A percentile compares a stretch with the other conserved stretches of the same genome.
Evolutionary conservation across 2,797 vertebrate species (phyloP).

Genomic region (Labeo calbasu): DNA sequence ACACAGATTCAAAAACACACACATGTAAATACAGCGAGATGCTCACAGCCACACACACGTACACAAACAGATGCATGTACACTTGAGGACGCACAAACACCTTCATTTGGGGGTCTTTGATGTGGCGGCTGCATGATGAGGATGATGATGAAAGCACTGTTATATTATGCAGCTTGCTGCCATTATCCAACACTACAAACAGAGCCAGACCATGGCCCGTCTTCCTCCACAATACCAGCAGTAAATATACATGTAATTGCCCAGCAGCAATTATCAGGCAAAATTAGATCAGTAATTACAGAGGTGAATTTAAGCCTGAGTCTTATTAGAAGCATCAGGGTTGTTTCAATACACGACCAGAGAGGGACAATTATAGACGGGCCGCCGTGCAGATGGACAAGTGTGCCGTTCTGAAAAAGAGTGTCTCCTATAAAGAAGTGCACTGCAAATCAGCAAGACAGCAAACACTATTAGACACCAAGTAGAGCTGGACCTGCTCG

Average conservation of each 20-base stretch:
- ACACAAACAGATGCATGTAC: conserved; percentile 29
- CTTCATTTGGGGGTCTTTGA: conserved; percentile 78
- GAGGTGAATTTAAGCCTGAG: conserved; percentile 94
- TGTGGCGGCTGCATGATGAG: conserved; percentile 80
- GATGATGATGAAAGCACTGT: conserved; percentile 91
- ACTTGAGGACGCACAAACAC: conserved; percentile 27
- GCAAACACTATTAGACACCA: background rate
- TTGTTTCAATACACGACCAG: conserved; percentile 50
- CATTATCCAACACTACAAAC: conserved; percentile 85
- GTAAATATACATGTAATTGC: conserved; percentile 99
- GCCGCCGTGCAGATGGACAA: conserved; percentile 53
- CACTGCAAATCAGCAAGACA: conserved; percentile 16
- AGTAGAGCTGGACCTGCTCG: background rate
- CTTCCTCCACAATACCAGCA: conserved; percentile 83
- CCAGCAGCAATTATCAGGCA: conserved; percentile 98
- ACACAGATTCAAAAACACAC: conserved; percentile 25
- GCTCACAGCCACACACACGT: conserved; percentile 9
- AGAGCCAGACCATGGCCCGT: conserved; percentile 76
- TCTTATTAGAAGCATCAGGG: conserved; percentile 84
- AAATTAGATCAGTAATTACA: conserved; percentile 99
- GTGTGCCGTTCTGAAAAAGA: conserved; percentile 39
- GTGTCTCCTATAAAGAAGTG: conserved; percentile 5
- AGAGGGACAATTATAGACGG: conserved; percentile 59
- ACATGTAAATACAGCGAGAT: conserved; percentile 23
- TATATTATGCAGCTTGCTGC: conserved; percentile 82